phyloP scores from a whole-genome alignment of 2,888 invertebrate genomes.

The Calliscelio sp. region DNA sequence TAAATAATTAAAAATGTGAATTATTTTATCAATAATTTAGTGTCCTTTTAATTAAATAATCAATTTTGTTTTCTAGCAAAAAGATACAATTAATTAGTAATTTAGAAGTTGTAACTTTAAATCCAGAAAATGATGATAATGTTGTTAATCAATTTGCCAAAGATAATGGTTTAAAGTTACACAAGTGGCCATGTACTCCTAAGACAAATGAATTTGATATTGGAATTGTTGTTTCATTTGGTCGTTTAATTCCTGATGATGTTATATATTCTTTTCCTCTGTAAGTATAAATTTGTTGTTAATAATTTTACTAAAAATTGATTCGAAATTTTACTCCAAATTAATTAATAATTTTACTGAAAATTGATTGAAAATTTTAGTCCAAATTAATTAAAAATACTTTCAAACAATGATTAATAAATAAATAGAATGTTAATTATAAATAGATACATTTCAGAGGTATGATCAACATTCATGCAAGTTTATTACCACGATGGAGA shows the following conservation, averaged over 20 bases:
- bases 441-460: slow-evolving; percentile 88
- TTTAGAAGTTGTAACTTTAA: slow-evolving; percentile 91
- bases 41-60: too few relatives aligned
- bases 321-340: too few relatives aligned
- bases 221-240: slow-evolving; percentile 97
- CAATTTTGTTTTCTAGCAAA: slow-evolving; percentile 86
- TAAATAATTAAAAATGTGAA: not conserved
- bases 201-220: slow-evolving; percentile 89
- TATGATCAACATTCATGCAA: slow-evolving; percentile 97
- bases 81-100: slow-evolving; percentile 86
- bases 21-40: not conserved
- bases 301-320: not conserved
- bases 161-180: slow-evolving; percentile 87
- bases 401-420: too few relatives aligned
- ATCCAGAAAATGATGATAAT: slow-evolving; percentile 87
- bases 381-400: slow-evolving; percentile 12
- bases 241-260: slow-evolving; percentile 93
- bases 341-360: too few relatives aligned
- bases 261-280: slow-evolving; percentile 92
- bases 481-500: slow-evolving; percentile 96
- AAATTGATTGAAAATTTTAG: too few relatives aligned
- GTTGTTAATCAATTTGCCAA: slow-evolving; percentile 90
- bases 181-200: slow-evolving; percentile 89
- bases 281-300: slow-evolving; percentile 88
- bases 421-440: not conserved